Percentiles rank a stretch among this genome's conserved stretches.
Evolutionary conservation across 2,888 invertebrate genomes (phyloP).

Genomic region (Abrostola triplasia): DNA sequence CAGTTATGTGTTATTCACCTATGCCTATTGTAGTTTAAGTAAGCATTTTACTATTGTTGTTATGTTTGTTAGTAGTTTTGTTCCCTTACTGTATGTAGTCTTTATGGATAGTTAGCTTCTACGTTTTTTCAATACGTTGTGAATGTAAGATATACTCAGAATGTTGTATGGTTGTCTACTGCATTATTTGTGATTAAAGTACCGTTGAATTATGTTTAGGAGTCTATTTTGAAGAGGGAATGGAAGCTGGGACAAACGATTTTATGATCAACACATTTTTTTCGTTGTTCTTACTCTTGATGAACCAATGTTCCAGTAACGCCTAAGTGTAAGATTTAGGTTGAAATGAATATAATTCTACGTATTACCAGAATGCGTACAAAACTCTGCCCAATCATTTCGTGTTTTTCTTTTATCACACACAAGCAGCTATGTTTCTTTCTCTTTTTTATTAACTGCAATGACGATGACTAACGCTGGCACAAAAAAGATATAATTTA

Average conservation of each 20-base stretch:
- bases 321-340: too few species aligned
- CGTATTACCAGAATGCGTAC: too few species aligned
- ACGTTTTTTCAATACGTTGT: neutral
- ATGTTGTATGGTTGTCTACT: neutral
- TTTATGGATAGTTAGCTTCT: neutral
- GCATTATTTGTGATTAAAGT: neutral
- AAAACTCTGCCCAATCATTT: too few species aligned
- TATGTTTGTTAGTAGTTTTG: constrained; percentile 10
- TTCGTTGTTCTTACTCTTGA: too few species aligned
- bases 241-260: neutral
- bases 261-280: too few species aligned
- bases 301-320: too few species aligned
- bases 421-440: too few species aligned
- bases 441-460: neutral
- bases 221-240: constrained; percentile 21
- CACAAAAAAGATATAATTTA: constrained; percentile 18
- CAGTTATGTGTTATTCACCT: constrained; percentile 39
- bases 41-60: constrained; percentile 17
- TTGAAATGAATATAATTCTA: too few species aligned
- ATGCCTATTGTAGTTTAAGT: constrained; percentile 17
- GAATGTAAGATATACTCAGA: neutral
- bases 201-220: constrained; percentile 9
- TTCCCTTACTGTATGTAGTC: neutral
- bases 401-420: too few species aligned
- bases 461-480: constrained; percentile 12